A percentile compares a stretch with the other conserved stretches of the same genome.
Evolutionary conservation across 2,797 vertebrate species (phyloP).

Genomic region (Squalus acanthias): DNA sequence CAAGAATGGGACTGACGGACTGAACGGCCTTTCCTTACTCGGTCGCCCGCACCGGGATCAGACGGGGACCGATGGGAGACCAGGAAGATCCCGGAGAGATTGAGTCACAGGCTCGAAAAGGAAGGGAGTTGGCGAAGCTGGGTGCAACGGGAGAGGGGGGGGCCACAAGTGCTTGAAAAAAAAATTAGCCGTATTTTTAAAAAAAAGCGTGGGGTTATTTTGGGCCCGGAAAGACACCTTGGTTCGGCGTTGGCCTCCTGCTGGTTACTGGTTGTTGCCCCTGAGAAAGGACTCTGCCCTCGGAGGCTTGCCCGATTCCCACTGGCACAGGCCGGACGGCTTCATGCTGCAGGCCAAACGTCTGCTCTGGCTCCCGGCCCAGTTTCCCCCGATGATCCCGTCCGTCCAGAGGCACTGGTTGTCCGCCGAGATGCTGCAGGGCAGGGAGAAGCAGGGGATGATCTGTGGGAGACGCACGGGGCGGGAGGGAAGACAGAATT

Average conservation of each 20-base stretch:
- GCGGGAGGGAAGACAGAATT: no score
- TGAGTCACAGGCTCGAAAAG: no score
- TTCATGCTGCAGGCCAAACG: slow-evolving; percentile 79
- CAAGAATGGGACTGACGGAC: no score
- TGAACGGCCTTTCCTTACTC: no score
- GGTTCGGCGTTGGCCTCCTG: no score
- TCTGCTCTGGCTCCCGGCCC: slow-evolving; percentile 74
- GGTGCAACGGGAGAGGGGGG: not conserved
- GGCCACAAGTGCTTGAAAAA: slow-evolving; percentile 61
- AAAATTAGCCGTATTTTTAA: no score
- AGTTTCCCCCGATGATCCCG: slow-evolving; percentile 73
- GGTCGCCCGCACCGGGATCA: no score
- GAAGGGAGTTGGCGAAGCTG: no score
- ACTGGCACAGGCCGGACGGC: slow-evolving; percentile 79
- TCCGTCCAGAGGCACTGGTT: slow-evolving; percentile 88
- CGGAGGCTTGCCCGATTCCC: slow-evolving; percentile 44
- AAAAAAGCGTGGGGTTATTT: no score
- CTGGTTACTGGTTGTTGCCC: not conserved
- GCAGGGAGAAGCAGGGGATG: slow-evolving; percentile 71
- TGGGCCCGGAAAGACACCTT: no score
- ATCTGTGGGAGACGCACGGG: slow-evolving; percentile 60
- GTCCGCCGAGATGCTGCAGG: slow-evolving; percentile 65
- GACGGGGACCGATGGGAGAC: no score
- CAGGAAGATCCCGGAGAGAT: no score
- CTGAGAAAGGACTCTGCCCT: not conserved